phyloP scores from a whole-genome alignment of 2,888 invertebrate species.

The Heliconius sara region DNA sequence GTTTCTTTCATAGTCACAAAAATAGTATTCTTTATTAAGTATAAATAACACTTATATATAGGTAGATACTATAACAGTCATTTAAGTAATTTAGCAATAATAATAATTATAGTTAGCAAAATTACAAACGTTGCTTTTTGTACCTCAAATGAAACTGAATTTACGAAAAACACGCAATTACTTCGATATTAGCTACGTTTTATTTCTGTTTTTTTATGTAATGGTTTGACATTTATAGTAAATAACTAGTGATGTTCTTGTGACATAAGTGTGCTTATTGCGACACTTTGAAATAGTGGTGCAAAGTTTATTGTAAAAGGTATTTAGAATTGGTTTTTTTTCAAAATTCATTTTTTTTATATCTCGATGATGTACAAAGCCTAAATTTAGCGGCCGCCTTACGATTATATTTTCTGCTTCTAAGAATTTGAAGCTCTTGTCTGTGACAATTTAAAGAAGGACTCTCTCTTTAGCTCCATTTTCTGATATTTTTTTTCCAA shows the following conservation, averaged over 20 bases:
- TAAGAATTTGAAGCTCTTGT: too few relatives aligned
- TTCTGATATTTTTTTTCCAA: too few relatives aligned
- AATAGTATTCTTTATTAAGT: neutral
- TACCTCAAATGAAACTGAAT: conserved; percentile 4
- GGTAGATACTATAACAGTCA: neutral
- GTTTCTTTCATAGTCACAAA: neutral
- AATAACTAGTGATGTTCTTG: conserved; percentile 16
- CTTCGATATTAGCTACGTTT: neutral
- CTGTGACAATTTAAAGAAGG: too few relatives aligned
- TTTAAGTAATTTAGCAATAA: conserved; percentile 14
- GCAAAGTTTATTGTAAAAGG: neutral
- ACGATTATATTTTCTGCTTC: too few relatives aligned
- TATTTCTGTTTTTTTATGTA: conserved; percentile 9
- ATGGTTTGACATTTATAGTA: conserved; percentile 12
- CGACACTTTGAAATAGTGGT: neutral
- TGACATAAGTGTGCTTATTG: neutral
- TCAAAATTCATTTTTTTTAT: too few relatives aligned
- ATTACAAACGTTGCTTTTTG: conserved; percentile 15
- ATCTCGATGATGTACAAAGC: too few relatives aligned
- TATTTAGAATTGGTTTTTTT: neutral
- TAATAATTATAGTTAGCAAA: neutral
- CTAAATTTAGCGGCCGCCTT: too few relatives aligned
- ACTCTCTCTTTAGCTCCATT: too few relatives aligned
- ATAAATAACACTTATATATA: neutral
- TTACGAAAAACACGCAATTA: conserved; percentile 24